A percentile compares a stretch with the other conserved stretches of the same genome.
Evolutionary conservation across 2,888 invertebrate genomes (phyloP).

Genomic region (Hesperia comma): DNA sequence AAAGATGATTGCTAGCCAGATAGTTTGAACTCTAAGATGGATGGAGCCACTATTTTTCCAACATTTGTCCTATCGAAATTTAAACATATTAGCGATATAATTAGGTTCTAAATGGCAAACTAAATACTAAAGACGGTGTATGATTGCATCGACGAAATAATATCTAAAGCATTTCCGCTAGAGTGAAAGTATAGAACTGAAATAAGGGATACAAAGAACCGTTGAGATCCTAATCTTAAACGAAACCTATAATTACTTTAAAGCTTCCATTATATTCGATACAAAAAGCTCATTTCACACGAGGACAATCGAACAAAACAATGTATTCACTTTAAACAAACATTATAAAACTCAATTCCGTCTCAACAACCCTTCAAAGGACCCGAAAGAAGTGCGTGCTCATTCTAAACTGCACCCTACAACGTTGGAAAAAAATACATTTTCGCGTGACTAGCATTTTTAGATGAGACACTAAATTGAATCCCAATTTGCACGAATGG

Average conservation of each 20-base stretch:
- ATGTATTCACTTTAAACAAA: conserved; percentile 55
- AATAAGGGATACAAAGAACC: conserved; percentile 15
- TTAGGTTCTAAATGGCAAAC: no score
- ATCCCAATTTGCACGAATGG: conserved; percentile 9
- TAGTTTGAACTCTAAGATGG: no score
- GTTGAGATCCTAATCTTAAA: conserved; percentile 31
- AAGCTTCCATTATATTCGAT: conserved; percentile 44
- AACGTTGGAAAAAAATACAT: conserved; percentile 35
- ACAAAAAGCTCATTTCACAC: conserved; percentile 41
- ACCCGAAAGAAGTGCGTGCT: conserved; percentile 23
- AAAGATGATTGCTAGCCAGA: no score
- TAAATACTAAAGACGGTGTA: no score
- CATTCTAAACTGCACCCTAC: conserved; percentile 38
- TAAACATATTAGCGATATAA: no score
- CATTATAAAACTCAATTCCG: conserved; percentile 49
- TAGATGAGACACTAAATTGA: conserved; percentile 28
- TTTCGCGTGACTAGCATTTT: conserved; percentile 34
- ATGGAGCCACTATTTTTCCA: no score
- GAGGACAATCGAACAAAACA: conserved; percentile 44
- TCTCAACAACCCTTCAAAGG: conserved; percentile 44
- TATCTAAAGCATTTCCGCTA: no score
- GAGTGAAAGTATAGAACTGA: background rate
- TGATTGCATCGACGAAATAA: no score
- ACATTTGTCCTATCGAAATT: no score
- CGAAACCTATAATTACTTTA: conserved; percentile 45